Evolutionary conservation across 2,888 invertebrate genomes (phyloP).

Genomic region (Amphiduros pacificus): DNA sequence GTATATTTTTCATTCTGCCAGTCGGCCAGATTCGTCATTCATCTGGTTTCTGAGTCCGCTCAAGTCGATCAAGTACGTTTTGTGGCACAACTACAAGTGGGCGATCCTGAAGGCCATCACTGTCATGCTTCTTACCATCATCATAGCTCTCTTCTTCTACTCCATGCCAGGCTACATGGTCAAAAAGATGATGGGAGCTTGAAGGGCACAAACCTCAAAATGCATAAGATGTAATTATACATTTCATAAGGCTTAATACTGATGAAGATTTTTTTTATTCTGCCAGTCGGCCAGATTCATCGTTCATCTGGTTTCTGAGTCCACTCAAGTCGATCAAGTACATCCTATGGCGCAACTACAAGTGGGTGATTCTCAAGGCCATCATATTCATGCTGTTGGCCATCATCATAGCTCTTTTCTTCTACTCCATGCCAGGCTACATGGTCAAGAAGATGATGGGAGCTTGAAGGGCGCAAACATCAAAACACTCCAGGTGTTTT

Average conservation of each 20-base stretch:
- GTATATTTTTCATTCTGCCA: slow-evolving; percentile 63
- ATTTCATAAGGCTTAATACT: no score
- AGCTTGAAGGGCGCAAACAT: no score
- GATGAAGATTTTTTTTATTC: no score
- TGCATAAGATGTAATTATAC: no score
- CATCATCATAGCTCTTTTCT: slow-evolving; percentile 73
- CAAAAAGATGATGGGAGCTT: slow-evolving; percentile 75
- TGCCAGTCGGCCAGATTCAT: slow-evolving; percentile 87
- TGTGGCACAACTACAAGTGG: slow-evolving; percentile 95
- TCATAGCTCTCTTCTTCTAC: slow-evolving; percentile 79
- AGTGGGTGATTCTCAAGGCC: slow-evolving; percentile 81
- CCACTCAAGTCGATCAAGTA: slow-evolving; percentile 88
- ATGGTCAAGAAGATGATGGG: slow-evolving; percentile 83
- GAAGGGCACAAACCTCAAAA: no score
- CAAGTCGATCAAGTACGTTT: slow-evolving; percentile 86
- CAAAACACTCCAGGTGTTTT: no score
- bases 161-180: slow-evolving; percentile 86
- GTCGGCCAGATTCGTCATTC: slow-evolving; percentile 90
- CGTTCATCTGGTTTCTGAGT: slow-evolving; percentile 92
- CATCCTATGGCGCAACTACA: slow-evolving; percentile 92
- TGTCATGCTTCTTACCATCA: slow-evolving; percentile 68
- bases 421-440: slow-evolving; percentile 87
- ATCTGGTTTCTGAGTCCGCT: slow-evolving; percentile 92
- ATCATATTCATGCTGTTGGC: slow-evolving; percentile 68
- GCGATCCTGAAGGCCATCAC: slow-evolving; percentile 74